Conservation (phyloP, 2,113 vertebrate species). For the Nestor notabilis region DNA sequence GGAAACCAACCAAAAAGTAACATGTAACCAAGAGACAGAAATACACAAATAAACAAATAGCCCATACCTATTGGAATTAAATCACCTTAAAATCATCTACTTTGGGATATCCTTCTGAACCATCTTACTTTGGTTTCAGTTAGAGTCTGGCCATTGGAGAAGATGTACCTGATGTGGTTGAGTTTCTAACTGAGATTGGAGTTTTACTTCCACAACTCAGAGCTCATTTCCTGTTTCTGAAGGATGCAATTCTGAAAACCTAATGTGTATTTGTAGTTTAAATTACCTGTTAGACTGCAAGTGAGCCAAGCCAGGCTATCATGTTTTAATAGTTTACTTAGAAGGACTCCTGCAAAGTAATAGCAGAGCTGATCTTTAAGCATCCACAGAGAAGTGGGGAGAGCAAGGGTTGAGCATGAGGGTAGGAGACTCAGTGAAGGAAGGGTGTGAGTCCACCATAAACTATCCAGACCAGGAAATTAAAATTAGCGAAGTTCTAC, state of each 20-base stretch:
- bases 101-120: not conserved
- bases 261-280: accelerated
- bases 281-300: not conserved
- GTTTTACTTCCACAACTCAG: not conserved
- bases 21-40: not conserved
- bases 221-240: not conserved
- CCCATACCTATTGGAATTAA: not conserved
- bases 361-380: not conserved
- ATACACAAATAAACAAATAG: not conserved
- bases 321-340: not conserved
- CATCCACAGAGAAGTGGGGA: not conserved
- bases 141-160: not conserved
- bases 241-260: not conserved
- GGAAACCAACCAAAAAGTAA: not conserved
- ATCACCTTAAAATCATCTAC: not conserved
- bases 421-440: not conserved
- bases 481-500: not conserved
- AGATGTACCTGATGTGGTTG: not conserved
- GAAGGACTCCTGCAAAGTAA: not conserved
- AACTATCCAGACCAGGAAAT: not conserved
- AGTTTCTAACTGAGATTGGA: not conserved
- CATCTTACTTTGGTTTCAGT: not conserved
- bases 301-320: not conserved
- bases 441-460: not conserved
- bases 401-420: not conserved